Conservation (phyloP, 2,888 invertebrate species). For the Cataglyphis altisquamis region DNA sequence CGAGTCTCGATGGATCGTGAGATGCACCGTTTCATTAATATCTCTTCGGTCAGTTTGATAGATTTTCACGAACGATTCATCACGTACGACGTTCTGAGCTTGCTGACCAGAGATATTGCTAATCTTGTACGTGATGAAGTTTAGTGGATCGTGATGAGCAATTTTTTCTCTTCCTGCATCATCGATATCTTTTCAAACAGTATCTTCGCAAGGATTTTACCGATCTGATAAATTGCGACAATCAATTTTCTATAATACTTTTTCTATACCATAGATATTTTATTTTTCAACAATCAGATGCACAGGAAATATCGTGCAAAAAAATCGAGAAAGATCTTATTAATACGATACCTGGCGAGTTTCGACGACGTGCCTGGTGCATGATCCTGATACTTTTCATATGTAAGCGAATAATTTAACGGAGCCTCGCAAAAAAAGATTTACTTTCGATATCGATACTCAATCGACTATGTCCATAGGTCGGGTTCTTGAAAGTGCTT, state of each 20-base stretch:
- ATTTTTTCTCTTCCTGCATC: neutral
- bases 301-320: neutral
- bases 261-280: neutral
- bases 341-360: neutral
- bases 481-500: constrained; percentile 10
- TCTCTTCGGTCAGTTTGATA: constrained; percentile 2
- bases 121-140: constrained; percentile 29
- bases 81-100: neutral
- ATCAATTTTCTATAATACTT: neutral
- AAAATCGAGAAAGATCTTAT: neutral
- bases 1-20: constrained; percentile 55
- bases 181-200: neutral
- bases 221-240: neutral
- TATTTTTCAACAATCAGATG: neutral
- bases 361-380: neutral
- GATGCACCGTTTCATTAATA: constrained; percentile 7
- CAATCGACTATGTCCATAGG: constrained; percentile 3
- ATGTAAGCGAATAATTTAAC: neutral
- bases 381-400: neutral
- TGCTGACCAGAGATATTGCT: constrained; percentile 3
- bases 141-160: neutral
- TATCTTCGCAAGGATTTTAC: neutral
- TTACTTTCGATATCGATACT: constrained; percentile 2
- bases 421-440: constrained; percentile 32
- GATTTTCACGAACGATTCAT: constrained; percentile 29